Evolutionary conservation across 2,113 vertebrate genomes (phyloP).

Genomic region (Semnornis frantzii): DNA sequence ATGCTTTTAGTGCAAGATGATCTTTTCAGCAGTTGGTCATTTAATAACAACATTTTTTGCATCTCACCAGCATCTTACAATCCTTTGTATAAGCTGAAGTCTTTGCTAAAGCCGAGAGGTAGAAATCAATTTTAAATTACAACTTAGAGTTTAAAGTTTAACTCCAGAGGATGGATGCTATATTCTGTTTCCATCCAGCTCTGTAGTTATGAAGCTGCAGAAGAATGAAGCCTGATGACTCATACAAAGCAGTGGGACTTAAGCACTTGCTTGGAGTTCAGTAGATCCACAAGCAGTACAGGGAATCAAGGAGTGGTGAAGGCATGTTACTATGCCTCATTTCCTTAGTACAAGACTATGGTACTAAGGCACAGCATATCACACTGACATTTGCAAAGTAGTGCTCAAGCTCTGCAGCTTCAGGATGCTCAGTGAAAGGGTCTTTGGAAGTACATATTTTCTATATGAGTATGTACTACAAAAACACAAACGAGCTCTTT

Average conservation of each 20-base stretch:
- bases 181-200: background rate
- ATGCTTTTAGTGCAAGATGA: background rate
- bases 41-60: background rate
- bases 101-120: background rate
- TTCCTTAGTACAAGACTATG: background rate
- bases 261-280: background rate
- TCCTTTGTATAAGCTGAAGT: background rate
- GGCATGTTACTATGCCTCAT: background rate
- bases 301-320: background rate
- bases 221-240: background rate
- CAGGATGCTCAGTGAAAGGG: background rate
- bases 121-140: constrained; percentile 14
- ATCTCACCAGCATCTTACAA: background rate
- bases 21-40: background rate
- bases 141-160: background rate
- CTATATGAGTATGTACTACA: background rate
- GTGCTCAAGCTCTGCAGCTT: background rate
- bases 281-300: background rate
- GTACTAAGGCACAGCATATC: background rate
- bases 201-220: background rate
- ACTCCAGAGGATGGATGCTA: background rate
- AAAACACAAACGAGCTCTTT: background rate
- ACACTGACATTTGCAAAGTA: background rate
- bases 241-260: background rate
- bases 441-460: background rate